Percentiles rank a stretch among this genome's conserved stretches.
Evolutionary conservation across 2,113 vertebrate species (phyloP).

Genomic region (Etia nguti): DNA sequence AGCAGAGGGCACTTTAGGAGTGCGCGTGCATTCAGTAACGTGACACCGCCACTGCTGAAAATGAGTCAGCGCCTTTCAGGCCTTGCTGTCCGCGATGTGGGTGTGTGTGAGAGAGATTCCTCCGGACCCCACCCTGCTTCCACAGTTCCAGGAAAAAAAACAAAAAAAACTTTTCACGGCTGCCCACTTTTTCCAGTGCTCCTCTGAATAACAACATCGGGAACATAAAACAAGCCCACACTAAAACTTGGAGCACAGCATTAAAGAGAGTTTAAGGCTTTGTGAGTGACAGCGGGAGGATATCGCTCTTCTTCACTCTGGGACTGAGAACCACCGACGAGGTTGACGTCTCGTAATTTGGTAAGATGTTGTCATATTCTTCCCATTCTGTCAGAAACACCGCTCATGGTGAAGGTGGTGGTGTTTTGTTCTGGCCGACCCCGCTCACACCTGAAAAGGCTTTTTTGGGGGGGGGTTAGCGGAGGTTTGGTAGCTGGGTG

Average conservation of each 20-base stretch:
- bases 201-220: not conserved
- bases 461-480: not conserved
- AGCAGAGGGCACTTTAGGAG: not conserved
- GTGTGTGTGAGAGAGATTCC: not conserved
- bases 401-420: not conserved
- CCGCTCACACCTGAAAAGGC: slow-evolving; percentile 10
- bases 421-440: not conserved
- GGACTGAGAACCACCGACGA: not conserved
- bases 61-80: not conserved
- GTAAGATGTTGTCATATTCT: not conserved
- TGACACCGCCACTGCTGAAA: not conserved
- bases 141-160: slow-evolving; percentile 14
- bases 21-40: not conserved
- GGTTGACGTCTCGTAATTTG: not conserved
- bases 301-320: not conserved
- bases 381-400: not conserved
- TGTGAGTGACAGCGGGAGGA: not conserved
- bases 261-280: not conserved
- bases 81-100: not conserved
- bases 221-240: not conserved
- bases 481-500: not conserved
- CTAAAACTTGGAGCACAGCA: not conserved
- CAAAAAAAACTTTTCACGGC: not conserved
- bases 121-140: slow-evolving; percentile 48
- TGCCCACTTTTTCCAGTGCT: not conserved